These are phyloP conservation scores for Halcyon smyrnensis DNA, from an alignment of 2,797 vertebrate genomes.

Conservation along the genomic window DNA sequence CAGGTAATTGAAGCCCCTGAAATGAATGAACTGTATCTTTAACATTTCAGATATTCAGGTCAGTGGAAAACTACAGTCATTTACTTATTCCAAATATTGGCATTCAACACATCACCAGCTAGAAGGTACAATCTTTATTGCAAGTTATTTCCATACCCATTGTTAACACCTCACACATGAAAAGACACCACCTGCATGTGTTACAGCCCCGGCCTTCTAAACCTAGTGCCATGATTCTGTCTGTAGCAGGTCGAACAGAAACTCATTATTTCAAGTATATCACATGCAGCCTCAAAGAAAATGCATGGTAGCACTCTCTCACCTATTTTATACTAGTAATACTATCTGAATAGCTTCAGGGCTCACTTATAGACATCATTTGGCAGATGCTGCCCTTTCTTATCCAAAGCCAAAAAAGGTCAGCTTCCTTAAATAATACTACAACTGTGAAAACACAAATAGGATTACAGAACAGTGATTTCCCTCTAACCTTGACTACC, in stretches of 20 bases:
- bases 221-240: not conserved
- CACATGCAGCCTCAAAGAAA: not conserved
- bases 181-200: not conserved
- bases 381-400: not conserved
- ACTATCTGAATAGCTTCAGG: not conserved
- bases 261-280: not conserved
- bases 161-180: not conserved
- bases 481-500: not conserved
- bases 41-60: not conserved
- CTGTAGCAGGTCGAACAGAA: not conserved
- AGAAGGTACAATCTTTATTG: not conserved
- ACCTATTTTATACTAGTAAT: not conserved
- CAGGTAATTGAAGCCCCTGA: not conserved
- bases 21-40: not conserved
- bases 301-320: not conserved
- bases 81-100: not conserved
- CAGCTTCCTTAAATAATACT: not conserved
- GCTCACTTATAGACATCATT: not conserved
- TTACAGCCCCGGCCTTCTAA: not conserved
- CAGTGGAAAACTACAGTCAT: not conserved
- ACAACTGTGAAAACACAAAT: not conserved
- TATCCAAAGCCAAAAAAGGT: not conserved
- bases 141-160: not conserved
- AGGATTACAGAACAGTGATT: not conserved
- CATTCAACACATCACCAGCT: not conserved